These are phyloP conservation scores for Melanophora roralis DNA, from an alignment of 2,888 invertebrate genomes.

Conservation along the genomic window DNA sequence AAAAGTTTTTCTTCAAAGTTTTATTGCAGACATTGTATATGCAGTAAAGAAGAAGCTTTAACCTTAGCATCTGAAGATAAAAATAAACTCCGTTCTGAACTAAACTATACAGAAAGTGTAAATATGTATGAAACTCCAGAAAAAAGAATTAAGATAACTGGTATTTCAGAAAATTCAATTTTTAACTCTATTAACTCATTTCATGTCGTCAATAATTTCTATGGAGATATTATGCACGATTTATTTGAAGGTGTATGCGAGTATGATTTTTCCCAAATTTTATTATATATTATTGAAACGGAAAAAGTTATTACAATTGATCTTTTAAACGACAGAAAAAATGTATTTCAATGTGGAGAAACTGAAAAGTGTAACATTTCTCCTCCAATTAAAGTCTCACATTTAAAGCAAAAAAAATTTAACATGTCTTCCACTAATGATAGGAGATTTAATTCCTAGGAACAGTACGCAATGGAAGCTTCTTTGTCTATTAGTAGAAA, in stretches of 20 bases:
- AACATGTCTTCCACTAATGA: constrained; percentile 46
- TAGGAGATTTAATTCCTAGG: too few species aligned
- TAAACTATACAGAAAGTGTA: background rate
- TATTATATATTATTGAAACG: constrained; percentile 18
- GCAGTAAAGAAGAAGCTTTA: too few species aligned
- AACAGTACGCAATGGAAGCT: background rate
- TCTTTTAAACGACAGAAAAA: background rate
- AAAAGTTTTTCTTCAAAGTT: too few species aligned
- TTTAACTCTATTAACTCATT: background rate
- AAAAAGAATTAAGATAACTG: background rate
- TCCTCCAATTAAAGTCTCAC: constrained; percentile 9
- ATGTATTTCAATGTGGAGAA: background rate
- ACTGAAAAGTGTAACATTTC: constrained; percentile 32
- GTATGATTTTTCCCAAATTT: constrained; percentile 37
- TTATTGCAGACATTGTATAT: too few species aligned
- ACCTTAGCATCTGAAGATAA: too few species aligned
- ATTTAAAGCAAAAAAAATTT: constrained; percentile 19
- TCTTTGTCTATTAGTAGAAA: background rate
- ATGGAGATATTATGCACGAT: constrained; percentile 33
- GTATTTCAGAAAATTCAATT: background rate
- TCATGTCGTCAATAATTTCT: too few species aligned
- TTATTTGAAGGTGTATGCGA: constrained; percentile 11
- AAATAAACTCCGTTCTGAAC: background rate
- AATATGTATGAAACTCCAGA: background rate
- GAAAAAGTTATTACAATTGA: constrained; percentile 15